phyloP scores from a whole-genome alignment of 2,797 vertebrate species.

The Fistularia tabacaria region DNA sequence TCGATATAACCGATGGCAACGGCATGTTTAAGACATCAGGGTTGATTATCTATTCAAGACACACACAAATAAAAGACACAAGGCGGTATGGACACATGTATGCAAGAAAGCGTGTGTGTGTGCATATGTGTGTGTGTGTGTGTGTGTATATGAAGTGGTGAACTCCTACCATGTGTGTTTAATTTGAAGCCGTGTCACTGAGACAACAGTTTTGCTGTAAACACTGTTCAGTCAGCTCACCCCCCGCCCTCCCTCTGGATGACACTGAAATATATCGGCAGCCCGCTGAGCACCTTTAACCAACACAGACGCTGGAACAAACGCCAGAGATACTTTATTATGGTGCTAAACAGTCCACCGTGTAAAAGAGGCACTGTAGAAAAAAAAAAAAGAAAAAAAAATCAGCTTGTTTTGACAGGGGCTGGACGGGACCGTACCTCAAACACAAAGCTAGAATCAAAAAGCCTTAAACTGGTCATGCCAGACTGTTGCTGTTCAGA shows the following conservation, averaged over 20 bases:
- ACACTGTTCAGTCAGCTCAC: constrained; percentile 39
- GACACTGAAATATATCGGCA: constrained; percentile 28
- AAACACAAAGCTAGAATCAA: constrained; percentile 67
- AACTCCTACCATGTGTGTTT: constrained; percentile 36
- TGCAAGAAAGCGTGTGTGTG: constrained; percentile 18
- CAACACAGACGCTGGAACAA: constrained; percentile 39
- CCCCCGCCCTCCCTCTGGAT: constrained; percentile 31
- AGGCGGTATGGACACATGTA: constrained; percentile 24
- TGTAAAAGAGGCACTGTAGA: constrained; percentile 37
- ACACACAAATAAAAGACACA: too few species aligned
- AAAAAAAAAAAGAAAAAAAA: constrained; percentile 36
- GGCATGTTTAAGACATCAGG: constrained; percentile 52
- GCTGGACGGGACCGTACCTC: constrained; percentile 64
- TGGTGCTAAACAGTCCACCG: constrained; percentile 69
- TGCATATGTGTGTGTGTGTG: constrained; percentile 4
- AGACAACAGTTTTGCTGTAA: constrained; percentile 49
- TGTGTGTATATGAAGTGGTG: constrained; percentile 16
- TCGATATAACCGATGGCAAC: constrained; percentile 43
- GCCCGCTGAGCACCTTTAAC: constrained; percentile 42
- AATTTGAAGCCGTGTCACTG: constrained; percentile 38
- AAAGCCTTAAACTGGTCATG: constrained; percentile 76
- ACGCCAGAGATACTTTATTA: constrained; percentile 44
- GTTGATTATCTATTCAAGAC: constrained; percentile 46
- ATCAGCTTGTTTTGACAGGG: constrained; percentile 41
- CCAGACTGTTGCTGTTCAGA: constrained; percentile 74